Conservation (phyloP, 2,888 invertebrate species). For the Trichogramma evanescens region DNA sequence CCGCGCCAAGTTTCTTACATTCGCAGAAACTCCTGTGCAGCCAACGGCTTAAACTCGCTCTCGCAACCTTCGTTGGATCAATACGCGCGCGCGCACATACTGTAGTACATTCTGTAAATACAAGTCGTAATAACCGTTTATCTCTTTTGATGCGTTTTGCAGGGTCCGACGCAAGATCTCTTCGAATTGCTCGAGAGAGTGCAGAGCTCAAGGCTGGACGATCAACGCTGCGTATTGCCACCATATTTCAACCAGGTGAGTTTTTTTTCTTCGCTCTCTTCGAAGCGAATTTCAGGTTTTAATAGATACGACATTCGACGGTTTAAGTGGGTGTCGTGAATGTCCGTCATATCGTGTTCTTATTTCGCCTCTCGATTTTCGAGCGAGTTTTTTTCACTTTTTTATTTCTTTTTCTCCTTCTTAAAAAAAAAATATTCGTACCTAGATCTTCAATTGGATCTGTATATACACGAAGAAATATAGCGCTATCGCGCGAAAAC, state of each 20-base stretch:
- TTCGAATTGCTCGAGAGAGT: conserved; percentile 91
- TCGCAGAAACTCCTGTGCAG: no score
- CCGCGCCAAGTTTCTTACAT: no score
- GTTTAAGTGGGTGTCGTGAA: not conserved
- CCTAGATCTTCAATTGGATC: no score
- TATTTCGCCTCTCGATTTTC: not conserved
- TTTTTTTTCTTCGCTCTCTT: not conserved
- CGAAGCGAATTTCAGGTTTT: no score
- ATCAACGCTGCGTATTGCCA: conserved; percentile 93
- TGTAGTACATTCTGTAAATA: no score
- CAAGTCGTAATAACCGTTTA: no score
- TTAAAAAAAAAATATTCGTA: not conserved
- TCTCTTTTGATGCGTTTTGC: conserved; percentile 15
- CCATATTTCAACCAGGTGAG: conserved; percentile 83
- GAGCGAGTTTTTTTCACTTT: not conserved
- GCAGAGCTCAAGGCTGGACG: conserved; percentile 90
- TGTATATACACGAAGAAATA: no score
- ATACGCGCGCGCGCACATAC: no score
- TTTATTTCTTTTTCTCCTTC: not conserved
- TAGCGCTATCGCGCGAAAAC: no score
- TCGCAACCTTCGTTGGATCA: no score
- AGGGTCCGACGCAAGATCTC: conserved; percentile 61
- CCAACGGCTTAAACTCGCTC: no score
- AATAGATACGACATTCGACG: not conserved
- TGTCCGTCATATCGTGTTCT: not conserved